These are phyloP conservation scores for Chloroclysta siterata DNA, from an alignment of 2,888 invertebrate species.

Conservation along the genomic window DNA sequence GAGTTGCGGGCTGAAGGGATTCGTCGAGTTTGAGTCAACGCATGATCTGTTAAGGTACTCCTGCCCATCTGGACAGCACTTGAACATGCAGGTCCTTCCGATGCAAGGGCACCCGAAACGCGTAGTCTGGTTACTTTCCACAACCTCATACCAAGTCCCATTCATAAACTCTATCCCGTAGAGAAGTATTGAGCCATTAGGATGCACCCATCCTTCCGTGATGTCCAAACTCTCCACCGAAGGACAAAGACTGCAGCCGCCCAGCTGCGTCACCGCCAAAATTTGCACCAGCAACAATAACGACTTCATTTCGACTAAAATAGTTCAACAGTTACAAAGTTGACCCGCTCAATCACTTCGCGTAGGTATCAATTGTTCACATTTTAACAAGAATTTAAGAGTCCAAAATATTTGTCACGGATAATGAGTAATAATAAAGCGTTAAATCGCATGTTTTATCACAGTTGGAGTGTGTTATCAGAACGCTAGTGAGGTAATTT, in stretches of 20 bases:
- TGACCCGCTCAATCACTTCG: constrained; percentile 24
- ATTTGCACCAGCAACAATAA: constrained; percentile 47
- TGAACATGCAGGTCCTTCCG: constrained; percentile 66
- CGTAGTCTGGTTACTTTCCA: constrained; percentile 48
- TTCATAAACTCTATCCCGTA: constrained; percentile 62
- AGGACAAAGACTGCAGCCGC: constrained; percentile 58
- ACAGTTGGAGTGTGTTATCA: constrained; percentile 64
- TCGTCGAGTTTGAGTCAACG: constrained; percentile 46
- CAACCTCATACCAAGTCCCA: constrained; percentile 62
- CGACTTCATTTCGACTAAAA: constrained; percentile 48
- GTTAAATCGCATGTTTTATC: constrained; percentile 57
- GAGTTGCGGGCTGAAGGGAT: constrained; percentile 69
- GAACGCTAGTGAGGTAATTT: constrained; percentile 69
- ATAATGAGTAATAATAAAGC: constrained; percentile 49
- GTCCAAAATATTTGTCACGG: constrained; percentile 38
- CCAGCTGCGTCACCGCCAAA: constrained; percentile 41
- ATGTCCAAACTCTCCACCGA: constrained; percentile 68
- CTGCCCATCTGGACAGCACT: constrained; percentile 63
- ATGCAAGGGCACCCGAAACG: constrained; percentile 72
- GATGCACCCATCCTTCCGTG: constrained; percentile 54
- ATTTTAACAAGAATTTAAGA: constrained; percentile 36
- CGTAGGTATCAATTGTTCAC: constrained; percentile 27
- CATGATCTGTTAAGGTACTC: constrained; percentile 57
- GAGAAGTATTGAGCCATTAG: constrained; percentile 63
- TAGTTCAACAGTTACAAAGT: constrained; percentile 24